Percentiles rank a stretch among this genome's conserved stretches.
Evolutionary conservation across 2,113 vertebrate genomes (phyloP).

Genomic region (Ciconia maguari): DNA sequence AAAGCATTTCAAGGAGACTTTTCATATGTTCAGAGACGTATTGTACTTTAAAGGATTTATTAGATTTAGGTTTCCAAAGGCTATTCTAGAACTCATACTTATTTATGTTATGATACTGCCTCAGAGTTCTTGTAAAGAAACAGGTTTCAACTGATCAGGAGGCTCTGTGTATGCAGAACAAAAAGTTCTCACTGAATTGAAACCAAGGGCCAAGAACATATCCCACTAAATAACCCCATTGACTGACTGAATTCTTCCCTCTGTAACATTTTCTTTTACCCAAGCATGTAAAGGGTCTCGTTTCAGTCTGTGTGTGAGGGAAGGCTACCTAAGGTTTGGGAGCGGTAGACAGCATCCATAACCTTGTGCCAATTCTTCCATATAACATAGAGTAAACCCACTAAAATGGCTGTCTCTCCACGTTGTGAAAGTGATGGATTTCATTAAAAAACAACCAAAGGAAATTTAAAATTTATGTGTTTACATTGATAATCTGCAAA

Average conservation of each 20-base stretch:
- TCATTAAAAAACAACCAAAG: neutral
- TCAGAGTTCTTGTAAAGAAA: neutral
- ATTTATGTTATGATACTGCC: neutral
- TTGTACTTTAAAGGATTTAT: neutral
- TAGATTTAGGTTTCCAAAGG: neutral
- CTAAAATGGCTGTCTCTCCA: neutral
- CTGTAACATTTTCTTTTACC: neutral
- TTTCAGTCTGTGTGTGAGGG: neutral
- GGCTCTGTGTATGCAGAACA: neutral
- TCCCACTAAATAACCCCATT: neutral
- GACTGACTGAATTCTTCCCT: neutral
- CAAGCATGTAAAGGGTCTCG: neutral
- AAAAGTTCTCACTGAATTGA: neutral
- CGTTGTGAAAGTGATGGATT: neutral
- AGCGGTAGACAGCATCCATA: neutral
- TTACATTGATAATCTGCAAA: neutral
- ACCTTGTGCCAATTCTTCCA: neutral
- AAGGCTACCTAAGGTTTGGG: neutral
- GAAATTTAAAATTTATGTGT: neutral
- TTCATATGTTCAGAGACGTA: neutral
- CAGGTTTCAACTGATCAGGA: neutral
- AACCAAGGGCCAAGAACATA: neutral
- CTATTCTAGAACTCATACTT: neutral
- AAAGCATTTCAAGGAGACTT: neutral
- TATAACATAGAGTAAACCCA: neutral